Evolutionary conservation across 2,797 vertebrate genomes (phyloP), one percentile per base, ranked within the genome.

Genomic region (Discoglossus pictus): DNA sequence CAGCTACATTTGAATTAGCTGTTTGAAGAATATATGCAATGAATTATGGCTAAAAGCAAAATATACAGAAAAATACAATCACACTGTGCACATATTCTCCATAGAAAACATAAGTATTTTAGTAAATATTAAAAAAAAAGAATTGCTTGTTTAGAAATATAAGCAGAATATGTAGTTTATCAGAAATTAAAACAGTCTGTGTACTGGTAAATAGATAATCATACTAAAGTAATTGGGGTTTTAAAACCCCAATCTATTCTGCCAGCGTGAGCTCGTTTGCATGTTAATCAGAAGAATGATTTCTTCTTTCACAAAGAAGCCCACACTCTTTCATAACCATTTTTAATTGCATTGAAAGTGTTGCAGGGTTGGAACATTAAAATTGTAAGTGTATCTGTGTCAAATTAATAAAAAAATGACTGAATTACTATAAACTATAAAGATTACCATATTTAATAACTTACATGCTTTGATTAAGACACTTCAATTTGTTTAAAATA

Each of bases 191-290:
- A 98, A 95, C 88, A 89, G 91, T 91, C 92, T 98, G 94, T 99
- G 94, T 99, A 99, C 95, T 97, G 95, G 96, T 99, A 98, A 99
- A 99, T 99, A 99, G 95, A 99, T 98, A 98, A 99, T 99, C 95
- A 99, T 92, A 96, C 93, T 95, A 95, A 98, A 97, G 96, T 99
- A 98, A 99, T 98, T 99, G 97, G 96, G 96, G 96, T 97, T 99
- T 99, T 98, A 95, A 99, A 97, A 98, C 93, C 97, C 93, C 96
- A 98, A 98, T 98, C 95, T 97, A 94, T 92, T 93, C 93, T 95
- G 94, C 93, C 96, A 98, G 95, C 95, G 69, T 97, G 95, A 97
- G 95, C 95, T 99, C 94, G 94, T 99, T 99, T 98, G 95, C 97
- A 98, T 99, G 96, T 97, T 99, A 99, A 99, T 99, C 96, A 97